Conservation (phyloP, 2,888 invertebrate species). For the Hirudinaria manillensis region DNA sequence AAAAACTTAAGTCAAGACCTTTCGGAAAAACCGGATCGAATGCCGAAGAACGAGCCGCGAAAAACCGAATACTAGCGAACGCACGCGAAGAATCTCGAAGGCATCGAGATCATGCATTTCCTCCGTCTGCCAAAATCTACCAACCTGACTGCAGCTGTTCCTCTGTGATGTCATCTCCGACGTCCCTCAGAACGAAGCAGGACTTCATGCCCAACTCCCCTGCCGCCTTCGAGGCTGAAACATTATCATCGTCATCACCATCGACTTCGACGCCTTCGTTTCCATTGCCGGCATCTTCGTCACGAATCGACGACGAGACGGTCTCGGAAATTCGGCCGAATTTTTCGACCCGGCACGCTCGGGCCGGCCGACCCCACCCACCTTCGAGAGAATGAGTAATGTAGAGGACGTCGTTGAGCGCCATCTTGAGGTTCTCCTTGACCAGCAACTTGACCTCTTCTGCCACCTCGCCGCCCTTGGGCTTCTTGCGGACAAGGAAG, state of each 20-base stretch:
- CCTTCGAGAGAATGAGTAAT: constrained; percentile 16
- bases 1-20: no score
- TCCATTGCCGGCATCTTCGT: no score
- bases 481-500: not conserved
- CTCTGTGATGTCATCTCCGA: constrained; percentile 15
- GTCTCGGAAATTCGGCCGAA: no score
- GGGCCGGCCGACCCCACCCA: not conserved
- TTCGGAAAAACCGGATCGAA: no score
- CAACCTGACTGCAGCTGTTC: constrained; percentile 15
- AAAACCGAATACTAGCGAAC: no score
- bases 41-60: no score
- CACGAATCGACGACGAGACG: no score
- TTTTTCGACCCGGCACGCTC: no score
- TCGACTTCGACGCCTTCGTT: no score
- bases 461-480: not conserved
- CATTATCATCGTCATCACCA: not conserved
- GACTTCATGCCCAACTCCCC: constrained; percentile 21
- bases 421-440: not conserved
- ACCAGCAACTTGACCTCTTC: constrained; percentile 9
- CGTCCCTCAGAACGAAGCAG: constrained; percentile 21
- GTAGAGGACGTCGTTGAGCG: constrained; percentile 18
- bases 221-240: constrained; percentile 12
- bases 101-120: no score
- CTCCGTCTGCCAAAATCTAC: no score
- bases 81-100: no score